Conservation (phyloP, 2,797 vertebrate species). For the Bradypus variegatus region DNA sequence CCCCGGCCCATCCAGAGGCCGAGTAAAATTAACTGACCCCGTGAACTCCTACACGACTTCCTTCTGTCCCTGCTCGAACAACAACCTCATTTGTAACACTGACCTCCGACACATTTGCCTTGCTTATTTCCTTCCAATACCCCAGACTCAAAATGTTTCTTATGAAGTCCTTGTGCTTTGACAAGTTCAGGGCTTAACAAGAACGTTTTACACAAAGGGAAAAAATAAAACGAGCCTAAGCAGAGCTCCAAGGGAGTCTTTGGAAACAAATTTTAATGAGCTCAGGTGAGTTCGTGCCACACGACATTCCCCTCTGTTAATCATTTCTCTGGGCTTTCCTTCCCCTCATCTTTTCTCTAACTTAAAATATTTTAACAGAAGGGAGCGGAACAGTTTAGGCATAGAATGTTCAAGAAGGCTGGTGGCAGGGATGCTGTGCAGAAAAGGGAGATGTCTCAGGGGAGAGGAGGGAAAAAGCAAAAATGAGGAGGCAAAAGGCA, state of each 20-base stretch:
- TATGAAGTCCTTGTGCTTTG: background rate
- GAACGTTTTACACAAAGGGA: background rate
- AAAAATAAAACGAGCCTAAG: background rate
- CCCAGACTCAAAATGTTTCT: background rate
- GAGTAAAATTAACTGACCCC: too few species aligned
- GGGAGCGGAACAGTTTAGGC: background rate
- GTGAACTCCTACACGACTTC: background rate
- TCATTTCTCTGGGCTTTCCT: background rate
- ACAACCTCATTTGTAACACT: accelerated
- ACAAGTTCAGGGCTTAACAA: background rate
- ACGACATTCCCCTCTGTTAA: background rate
- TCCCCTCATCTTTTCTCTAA: background rate
- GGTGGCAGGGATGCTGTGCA: background rate
- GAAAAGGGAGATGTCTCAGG: background rate
- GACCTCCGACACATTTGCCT: background rate
- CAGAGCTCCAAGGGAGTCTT: background rate
- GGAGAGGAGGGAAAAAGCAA: background rate
- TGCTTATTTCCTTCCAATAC: background rate
- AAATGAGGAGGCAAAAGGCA: background rate
- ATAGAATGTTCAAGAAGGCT: background rate
- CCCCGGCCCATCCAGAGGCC: too few species aligned
- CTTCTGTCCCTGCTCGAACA: background rate
- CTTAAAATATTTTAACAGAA: background rate
- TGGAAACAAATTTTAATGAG: background rate
- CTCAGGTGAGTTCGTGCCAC: background rate